A percentile compares a stretch with the other conserved stretches of the same genome.
phyloP scores from a whole-genome alignment of 2,113 vertebrate genomes.

The Dascyllus trimaculatus region DNA sequence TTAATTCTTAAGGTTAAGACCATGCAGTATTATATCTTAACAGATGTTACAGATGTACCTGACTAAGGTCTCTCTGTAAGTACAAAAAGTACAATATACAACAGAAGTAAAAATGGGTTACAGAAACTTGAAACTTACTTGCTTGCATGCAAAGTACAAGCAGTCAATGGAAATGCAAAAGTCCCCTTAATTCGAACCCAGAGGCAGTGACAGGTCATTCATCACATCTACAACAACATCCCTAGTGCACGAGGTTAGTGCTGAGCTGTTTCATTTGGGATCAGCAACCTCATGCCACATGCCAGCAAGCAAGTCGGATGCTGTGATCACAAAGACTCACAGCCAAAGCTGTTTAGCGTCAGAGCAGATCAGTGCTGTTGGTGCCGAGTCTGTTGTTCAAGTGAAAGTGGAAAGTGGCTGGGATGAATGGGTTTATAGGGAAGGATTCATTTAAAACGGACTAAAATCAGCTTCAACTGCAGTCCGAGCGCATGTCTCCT shows the following conservation, averaged over 20 bases:
- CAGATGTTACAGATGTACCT: no score
- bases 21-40: no score
- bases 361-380: neutral
- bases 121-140: neutral
- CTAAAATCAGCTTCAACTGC: no score
- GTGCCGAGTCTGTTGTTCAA: no score
- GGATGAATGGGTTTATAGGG: no score
- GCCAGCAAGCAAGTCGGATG: constrained; percentile 3
- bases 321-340: neutral
- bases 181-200: neutral
- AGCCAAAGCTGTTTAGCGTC: constrained; percentile 32
- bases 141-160: neutral
- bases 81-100: neutral
- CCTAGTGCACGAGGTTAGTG: constrained; percentile 2
- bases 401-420: no score
- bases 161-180: neutral
- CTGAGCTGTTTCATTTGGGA: constrained; percentile 34
- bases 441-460: no score
- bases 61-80: neutral
- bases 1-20: no score
- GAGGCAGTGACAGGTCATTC: constrained; percentile 28
- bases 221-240: constrained; percentile 6
- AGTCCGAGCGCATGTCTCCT: no score
- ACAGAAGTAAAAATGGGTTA: neutral
- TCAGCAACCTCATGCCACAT: constrained; percentile 12